Conservation (phyloP, 2,113 vertebrate genomes). For the Nerophis ophidion region DNA sequence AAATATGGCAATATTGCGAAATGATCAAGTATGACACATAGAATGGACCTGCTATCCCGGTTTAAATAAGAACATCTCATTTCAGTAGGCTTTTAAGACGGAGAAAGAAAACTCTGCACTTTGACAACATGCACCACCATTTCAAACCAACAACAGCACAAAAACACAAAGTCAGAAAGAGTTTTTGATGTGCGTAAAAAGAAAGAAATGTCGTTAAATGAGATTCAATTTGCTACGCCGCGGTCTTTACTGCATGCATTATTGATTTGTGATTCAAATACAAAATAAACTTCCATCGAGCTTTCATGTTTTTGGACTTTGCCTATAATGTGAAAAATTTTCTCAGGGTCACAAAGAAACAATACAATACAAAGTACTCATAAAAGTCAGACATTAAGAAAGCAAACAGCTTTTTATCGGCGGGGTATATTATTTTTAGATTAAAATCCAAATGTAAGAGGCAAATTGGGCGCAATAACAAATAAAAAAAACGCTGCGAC, state of each 20-base stretch:
- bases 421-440: not conserved
- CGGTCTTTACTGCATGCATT: constrained; percentile 47
- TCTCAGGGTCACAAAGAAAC: constrained; percentile 19
- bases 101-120: not conserved
- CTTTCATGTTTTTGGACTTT: constrained; percentile 2
- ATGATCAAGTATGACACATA: no score
- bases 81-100: no score
- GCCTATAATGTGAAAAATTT: constrained; percentile 19
- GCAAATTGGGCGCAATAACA: not conserved
- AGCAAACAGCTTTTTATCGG: not conserved
- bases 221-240: constrained; percentile 42
- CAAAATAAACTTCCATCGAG: constrained; percentile 40
- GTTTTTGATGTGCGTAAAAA: not conserved
- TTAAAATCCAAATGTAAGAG: not conserved
- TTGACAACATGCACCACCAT: not conserved
- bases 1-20: no score
- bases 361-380: constrained; percentile 15
- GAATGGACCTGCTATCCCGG: no score
- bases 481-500: not conserved
- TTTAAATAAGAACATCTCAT: no score
- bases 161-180: not conserved
- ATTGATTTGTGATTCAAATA: constrained; percentile 54
- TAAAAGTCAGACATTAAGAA: not conserved
- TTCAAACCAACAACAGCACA: not conserved
- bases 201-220: constrained; percentile 24